These are phyloP conservation scores for Lepidurus couesii DNA, from an alignment of 1,140 invertebrate genomes.

Conservation along the genomic window DNA sequence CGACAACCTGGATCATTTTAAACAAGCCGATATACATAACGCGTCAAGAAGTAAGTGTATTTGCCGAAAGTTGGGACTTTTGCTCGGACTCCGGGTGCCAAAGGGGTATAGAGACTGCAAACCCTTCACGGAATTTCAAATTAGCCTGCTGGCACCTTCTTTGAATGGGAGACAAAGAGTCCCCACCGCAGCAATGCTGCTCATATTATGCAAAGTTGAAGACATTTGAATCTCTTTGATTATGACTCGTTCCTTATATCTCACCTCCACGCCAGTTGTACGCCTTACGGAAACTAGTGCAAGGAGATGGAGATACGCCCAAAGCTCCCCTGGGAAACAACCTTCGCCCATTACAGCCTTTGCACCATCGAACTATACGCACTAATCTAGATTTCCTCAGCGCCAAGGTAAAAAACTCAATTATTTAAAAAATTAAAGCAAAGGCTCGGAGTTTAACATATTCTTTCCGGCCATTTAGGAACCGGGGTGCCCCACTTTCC, in stretches of 20 bases:
- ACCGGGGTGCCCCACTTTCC: no score
- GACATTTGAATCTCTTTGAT: neutral
- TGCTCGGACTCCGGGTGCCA: no score
- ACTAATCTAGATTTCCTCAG: conserved; percentile 92
- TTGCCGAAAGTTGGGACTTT: no score
- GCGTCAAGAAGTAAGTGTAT: conserved; percentile 72
- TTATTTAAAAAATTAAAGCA: neutral
- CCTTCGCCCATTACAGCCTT: conserved; percentile 77
- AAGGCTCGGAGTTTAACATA: no score
- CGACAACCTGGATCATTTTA: conserved; percentile 89
- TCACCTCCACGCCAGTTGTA: conserved; percentile 58
- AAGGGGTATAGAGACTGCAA: no score
- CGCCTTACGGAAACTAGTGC: conserved; percentile 72
- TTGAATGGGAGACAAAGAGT: no score
- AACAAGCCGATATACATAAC: conserved; percentile 96
- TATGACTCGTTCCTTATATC: neutral
- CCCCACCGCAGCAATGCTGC: neutral
- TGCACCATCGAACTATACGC: conserved; percentile 82
- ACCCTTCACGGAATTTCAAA: no score
- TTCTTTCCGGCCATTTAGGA: no score
- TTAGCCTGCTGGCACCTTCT: no score
- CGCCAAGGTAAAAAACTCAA: conserved; percentile 56
- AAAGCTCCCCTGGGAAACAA: conserved; percentile 90
- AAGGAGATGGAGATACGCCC: conserved; percentile 73
- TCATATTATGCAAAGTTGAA: neutral